Evolutionary conservation across 2,888 invertebrate genomes (phyloP), one percentile per base, ranked within the genome.

Genomic region (Dorcus parallelipipedus): DNA sequence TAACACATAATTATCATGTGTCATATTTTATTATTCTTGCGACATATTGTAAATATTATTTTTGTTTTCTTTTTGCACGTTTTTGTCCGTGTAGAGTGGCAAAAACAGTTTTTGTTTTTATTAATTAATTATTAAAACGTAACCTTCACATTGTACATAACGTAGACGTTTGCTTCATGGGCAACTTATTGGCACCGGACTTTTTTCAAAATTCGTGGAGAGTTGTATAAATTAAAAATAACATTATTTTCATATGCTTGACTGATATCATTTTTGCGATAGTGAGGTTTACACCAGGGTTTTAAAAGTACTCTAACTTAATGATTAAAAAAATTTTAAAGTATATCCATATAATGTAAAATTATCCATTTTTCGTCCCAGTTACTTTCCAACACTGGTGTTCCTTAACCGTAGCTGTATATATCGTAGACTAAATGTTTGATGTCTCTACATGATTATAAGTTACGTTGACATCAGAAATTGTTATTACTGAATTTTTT

Each of bases 391-490:
- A 64, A 62, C 61, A 62, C 64, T 66, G 67, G 66, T 67, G 68
- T 69, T 64, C 65, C 66, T 67, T 60, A 63, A 63, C 56, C 59
- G 61, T 66, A 68, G 63, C 51, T 68, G 68, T 68, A 68, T 50
- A 67, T 65, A 64, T 63, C 63, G 61, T 67, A 65, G 58, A 57
- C 60, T 67, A 63, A 62, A 57, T 64, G 60, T 63, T 64, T 47
- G 56, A 52, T 56, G 60, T 62, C 52, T 53, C 58, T 23, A 45
- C 17, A 45, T 45, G 45, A 20, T 9, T 9, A 45, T 55, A 20
- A 33, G 26, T 43, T 17, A 41, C 50, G 49, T 52, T 57, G 57
- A 52, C 52, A 56, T 49, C 20, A 40, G 45, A 56, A 52, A 14
- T 52, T 57, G 52, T 57, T 52, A 41, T n/a, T 40, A 52, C 52